Percentiles rank a stretch among this genome's conserved stretches.
Evolutionary conservation across 2,888 invertebrate species (phyloP).

Genomic region (Cryptocephalus moraei): DNA sequence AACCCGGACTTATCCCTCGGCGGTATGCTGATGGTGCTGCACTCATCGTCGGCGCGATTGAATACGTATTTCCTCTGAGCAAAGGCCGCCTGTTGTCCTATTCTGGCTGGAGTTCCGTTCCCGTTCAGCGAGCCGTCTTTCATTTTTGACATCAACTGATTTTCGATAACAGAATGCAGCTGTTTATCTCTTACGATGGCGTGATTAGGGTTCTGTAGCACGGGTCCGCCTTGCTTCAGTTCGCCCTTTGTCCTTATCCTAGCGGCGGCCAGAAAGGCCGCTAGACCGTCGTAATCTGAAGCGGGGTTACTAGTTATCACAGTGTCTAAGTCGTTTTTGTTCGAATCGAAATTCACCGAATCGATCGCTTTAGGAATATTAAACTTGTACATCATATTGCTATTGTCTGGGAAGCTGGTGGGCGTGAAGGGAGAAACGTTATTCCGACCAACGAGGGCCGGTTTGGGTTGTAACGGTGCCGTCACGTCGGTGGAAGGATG

Average conservation of each 20-base stretch:
- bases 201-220: constrained; percentile 10
- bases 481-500: constrained; percentile 37
- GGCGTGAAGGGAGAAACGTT: constrained; percentile 48
- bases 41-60: constrained; percentile 47
- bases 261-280: constrained; percentile 53
- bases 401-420: constrained; percentile 41
- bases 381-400: constrained; percentile 46
- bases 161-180: constrained; percentile 40
- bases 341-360: constrained; percentile 44
- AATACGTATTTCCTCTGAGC: constrained; percentile 44
- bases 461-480: constrained; percentile 39
- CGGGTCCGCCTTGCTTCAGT: constrained; percentile 47
- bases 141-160: constrained; percentile 14
- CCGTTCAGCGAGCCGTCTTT: constrained; percentile 5
- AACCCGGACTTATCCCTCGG: constrained; percentile 40
- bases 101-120: constrained; percentile 30
- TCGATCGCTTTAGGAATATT: constrained; percentile 60
- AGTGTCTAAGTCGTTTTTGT: constrained; percentile 18
- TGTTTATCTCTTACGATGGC: constrained; percentile 20
- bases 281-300: constrained; percentile 45
- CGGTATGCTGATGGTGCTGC: constrained; percentile 29
- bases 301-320: constrained; percentile 21
- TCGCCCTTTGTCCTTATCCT: constrained; percentile 82
- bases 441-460: constrained; percentile 39
- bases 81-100: constrained; percentile 20